Conservation (phyloP, 2,113 vertebrate species). For the Psammodynastes pulverulentus region DNA sequence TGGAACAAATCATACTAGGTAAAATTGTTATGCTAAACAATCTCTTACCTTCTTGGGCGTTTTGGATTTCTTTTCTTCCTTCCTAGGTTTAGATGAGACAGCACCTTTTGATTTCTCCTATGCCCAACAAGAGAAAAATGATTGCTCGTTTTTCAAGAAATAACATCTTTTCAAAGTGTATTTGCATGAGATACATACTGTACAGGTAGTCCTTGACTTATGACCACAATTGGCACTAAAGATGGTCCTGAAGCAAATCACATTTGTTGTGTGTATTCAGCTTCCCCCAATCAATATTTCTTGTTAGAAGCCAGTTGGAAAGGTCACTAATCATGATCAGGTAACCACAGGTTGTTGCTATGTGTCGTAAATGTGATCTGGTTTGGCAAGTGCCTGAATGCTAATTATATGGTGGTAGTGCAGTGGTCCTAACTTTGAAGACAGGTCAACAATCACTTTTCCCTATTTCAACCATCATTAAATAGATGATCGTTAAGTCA, state of each 20-base stretch:
- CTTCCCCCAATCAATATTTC: neutral
- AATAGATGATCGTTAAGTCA: neutral
- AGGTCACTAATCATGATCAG: neutral
- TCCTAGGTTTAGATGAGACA: conserved; percentile 45
- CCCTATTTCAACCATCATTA: neutral
- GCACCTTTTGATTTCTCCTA: conserved; percentile 65
- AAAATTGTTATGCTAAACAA: neutral
- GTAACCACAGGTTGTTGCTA: neutral
- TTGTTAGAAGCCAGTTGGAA: neutral
- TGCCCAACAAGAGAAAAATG: conserved; percentile 47
- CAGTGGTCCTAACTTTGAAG: neutral
- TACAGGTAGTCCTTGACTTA: neutral
- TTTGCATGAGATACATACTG: too few relatives aligned
- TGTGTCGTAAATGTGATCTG: neutral
- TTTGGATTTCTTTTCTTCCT: conserved; percentile 59
- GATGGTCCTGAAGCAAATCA: neutral
- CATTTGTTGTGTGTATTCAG: neutral
- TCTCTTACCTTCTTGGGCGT: conserved; percentile 63
- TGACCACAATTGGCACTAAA: neutral
- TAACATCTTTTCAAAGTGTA: neutral
- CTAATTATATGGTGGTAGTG: neutral
- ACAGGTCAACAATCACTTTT: neutral
- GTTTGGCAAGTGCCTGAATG: neutral
- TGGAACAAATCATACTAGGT: neutral
- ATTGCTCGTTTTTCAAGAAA: conserved; percentile 38